These are phyloP conservation scores for Oscheius sp. DNA, from an alignment of 1,140 invertebrate genomes.

Conservation along the genomic window DNA sequence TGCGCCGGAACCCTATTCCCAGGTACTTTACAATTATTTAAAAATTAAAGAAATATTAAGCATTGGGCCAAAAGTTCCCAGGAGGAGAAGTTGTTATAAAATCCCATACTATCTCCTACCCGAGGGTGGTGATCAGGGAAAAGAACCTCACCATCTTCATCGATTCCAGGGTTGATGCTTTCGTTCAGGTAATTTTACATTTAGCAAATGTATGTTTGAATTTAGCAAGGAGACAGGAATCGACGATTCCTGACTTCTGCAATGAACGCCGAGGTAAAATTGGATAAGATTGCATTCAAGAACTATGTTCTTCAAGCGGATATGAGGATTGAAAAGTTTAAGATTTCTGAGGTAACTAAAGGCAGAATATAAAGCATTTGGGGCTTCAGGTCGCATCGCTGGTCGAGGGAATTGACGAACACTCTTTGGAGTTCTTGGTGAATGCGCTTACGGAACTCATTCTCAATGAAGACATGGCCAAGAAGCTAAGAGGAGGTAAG, in stretches of 20 bases:
- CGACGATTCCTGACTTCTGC: slow-evolving; percentile 56
- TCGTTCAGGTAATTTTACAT: slow-evolving; percentile 47
- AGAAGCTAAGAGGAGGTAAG: slow-evolving; percentile 59
- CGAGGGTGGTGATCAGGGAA: slow-evolving; percentile 46
- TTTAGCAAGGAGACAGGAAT: slow-evolving; percentile 55
- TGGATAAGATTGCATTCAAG: slow-evolving; percentile 54
- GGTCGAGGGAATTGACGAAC: slow-evolving; percentile 59
- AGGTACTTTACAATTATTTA: slow-evolving; percentile 19
- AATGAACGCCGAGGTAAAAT: slow-evolving; percentile 56
- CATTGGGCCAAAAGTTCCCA: slow-evolving; percentile 49
- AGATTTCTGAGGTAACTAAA: slow-evolving; percentile 40
- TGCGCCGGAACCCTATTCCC: slow-evolving; percentile 60
- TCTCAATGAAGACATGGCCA: slow-evolving; percentile 57
- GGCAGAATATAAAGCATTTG: not conserved
- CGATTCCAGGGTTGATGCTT: slow-evolving; percentile 58
- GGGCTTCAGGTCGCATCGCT: slow-evolving; percentile 44
- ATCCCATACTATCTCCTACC: slow-evolving; percentile 58
- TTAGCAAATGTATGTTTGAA: too few species aligned
- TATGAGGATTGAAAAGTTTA: slow-evolving; percentile 51
- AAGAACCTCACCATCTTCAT: slow-evolving; percentile 53
- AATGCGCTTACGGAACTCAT: slow-evolving; percentile 60
- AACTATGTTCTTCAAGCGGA: slow-evolving; percentile 53
- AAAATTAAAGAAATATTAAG: too few species aligned
- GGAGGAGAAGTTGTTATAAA: slow-evolving; percentile 59
- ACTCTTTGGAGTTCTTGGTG: slow-evolving; percentile 57